Conservation (phyloP, 2,113 vertebrate genomes). For the Antechinus stuartii region DNA sequence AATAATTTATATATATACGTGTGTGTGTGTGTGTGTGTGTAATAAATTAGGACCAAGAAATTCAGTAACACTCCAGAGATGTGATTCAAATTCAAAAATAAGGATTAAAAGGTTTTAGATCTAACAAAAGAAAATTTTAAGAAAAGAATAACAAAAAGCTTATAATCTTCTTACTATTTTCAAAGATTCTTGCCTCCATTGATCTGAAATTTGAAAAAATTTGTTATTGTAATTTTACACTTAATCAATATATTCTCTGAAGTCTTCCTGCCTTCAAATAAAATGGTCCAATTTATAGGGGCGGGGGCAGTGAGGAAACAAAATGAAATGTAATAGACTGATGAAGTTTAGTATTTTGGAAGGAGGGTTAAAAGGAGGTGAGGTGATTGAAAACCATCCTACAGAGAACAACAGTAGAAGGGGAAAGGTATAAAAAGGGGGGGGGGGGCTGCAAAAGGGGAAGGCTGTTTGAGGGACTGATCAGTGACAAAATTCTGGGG, state of each 20-base stretch:
- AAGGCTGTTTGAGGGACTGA: too few relatives aligned
- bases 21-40: too few relatives aligned
- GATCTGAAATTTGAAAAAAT: not conserved
- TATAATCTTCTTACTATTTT: not conserved
- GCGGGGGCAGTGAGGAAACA: not conserved
- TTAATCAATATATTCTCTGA: not conserved
- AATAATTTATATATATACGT: not conserved
- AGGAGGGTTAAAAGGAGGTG: not conserved
- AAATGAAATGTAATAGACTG: not conserved
- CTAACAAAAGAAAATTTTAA: not conserved
- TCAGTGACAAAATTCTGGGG: too few relatives aligned
- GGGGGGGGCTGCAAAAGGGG: too few relatives aligned
- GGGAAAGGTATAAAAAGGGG: too few relatives aligned
- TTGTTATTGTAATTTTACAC: not conserved
- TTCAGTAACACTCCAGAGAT: not conserved
- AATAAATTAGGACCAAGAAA: not conserved
- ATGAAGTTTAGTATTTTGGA: not conserved
- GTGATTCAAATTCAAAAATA: not conserved
- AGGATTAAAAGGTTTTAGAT: not conserved
- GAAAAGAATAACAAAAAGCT: not conserved
- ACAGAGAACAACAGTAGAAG: too few relatives aligned
- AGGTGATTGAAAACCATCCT: not conserved
- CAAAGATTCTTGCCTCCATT: not conserved
- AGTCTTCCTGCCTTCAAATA: not conserved
- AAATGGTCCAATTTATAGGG: not conserved